A percentile compares a stretch with the other conserved stretches of the same genome.
Conservation (phyloP, 2,888 invertebrate species). For the Megastigmus dorsalis region DNA sequence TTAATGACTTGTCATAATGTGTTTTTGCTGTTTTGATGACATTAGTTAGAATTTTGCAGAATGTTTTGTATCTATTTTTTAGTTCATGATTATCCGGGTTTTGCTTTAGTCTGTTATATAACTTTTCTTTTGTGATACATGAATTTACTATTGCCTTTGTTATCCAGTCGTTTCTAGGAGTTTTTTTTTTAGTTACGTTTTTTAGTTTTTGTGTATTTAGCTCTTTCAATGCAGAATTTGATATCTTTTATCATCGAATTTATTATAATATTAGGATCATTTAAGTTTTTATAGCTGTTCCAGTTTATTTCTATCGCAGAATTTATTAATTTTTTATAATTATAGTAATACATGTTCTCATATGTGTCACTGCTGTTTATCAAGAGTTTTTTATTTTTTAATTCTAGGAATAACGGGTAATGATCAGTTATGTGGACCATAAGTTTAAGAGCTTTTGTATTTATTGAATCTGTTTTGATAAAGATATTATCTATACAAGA, state of each 20-base stretch:
- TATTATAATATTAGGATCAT: too few species aligned
- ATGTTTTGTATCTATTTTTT: not conserved
- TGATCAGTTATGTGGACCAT: not conserved
- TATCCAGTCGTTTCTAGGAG: too few species aligned
- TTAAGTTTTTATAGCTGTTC: too few species aligned
- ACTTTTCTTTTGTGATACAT: not conserved
- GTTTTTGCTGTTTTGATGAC: not conserved
- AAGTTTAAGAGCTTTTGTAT: not conserved
- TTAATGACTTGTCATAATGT: not conserved
- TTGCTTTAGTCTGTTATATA: not conserved
- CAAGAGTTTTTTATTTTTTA: not conserved
- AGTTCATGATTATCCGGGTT: not conserved
- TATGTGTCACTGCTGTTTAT: too few species aligned
- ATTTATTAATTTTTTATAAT: too few species aligned
- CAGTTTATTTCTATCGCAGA: too few species aligned
- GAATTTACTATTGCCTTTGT: not conserved
- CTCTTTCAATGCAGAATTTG: too few species aligned
- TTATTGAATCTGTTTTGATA: not conserved
- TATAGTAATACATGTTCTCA: too few species aligned
- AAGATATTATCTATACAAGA: not conserved
- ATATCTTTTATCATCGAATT: too few species aligned
- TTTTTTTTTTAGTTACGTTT: too few species aligned
- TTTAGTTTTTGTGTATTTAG: too few species aligned
- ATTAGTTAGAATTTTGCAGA: not conserved
- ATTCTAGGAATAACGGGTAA: not conserved